Evolutionary conservation across 2,113 vertebrate species (phyloP).

Genomic region (Prunella himalayana): DNA sequence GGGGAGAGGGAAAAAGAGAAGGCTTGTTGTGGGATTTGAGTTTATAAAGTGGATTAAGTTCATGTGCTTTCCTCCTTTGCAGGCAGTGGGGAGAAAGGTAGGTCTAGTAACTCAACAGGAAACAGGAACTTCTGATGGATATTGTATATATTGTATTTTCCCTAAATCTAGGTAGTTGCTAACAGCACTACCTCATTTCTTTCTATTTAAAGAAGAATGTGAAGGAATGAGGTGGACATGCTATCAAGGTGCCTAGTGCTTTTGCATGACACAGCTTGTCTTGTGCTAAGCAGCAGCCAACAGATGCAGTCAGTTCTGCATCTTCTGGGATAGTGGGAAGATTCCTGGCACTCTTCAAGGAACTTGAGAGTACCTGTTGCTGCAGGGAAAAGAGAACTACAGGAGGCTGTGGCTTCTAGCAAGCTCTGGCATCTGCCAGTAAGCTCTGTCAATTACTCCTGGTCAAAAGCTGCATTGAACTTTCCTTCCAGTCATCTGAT

Average conservation of each 20-base stretch:
- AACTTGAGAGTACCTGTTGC: neutral
- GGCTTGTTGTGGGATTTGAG: neutral
- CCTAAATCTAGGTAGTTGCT: neutral
- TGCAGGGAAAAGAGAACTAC: neutral
- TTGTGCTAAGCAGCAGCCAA: neutral
- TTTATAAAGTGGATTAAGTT: neutral
- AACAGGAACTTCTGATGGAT: neutral
- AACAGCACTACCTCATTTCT: neutral
- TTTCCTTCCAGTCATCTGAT: neutral
- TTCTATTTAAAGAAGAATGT: neutral
- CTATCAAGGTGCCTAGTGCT: neutral
- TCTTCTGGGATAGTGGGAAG: neutral
- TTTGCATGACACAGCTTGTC: neutral
- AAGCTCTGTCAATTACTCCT: neutral
- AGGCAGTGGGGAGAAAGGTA: neutral
- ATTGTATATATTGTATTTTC: neutral
- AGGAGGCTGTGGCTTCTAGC: neutral
- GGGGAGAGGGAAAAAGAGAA: neutral
- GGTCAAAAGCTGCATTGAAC: neutral
- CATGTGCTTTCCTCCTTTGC: neutral
- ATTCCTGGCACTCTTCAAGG: neutral
- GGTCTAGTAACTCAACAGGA: neutral
- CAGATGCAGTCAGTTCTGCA: neutral
- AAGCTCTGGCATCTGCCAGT: neutral
- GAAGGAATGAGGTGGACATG: neutral